A percentile compares a stretch with the other conserved stretches of the same genome.
phyloP scores from a whole-genome alignment of 2,888 invertebrate genomes.

The Lasioglossum figueresi region DNA sequence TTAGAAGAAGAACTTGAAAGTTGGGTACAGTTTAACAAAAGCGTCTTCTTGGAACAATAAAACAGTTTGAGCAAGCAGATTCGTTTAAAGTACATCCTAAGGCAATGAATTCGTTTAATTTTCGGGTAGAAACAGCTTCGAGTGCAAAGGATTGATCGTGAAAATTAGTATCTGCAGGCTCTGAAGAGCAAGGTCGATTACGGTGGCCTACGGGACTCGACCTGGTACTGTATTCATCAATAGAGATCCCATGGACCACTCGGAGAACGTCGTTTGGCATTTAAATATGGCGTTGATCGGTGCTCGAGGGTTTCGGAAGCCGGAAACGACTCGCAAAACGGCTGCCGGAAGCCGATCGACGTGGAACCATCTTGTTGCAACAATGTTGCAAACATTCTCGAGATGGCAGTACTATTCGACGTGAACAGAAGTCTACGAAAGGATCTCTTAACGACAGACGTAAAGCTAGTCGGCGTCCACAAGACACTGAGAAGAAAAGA shows the following conservation, averaged over 20 bases:
- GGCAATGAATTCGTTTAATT: background rate
- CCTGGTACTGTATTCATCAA: slow-evolving; percentile 20
- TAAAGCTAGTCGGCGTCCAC: background rate
- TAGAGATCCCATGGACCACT: slow-evolving; percentile 30
- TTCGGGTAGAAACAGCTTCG: background rate
- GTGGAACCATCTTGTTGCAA: background rate
- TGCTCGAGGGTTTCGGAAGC: slow-evolving; percentile 47
- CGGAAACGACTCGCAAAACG: slow-evolving; percentile 11
- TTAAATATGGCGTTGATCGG: slow-evolving; percentile 73
- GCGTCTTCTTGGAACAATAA: background rate
- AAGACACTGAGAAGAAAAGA: slow-evolving; percentile 2
- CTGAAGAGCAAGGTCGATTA: slow-evolving; percentile 40
- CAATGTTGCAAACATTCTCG: slow-evolving; percentile 16
- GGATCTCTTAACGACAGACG: slow-evolving; percentile 17
- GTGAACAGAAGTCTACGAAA: slow-evolving; percentile 28
- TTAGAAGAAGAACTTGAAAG: background rate
- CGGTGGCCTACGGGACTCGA: slow-evolving; percentile 37
- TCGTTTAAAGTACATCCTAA: background rate
- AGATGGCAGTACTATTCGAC: slow-evolving; percentile 38
- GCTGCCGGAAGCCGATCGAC: slow-evolving; percentile 8
- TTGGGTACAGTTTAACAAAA: background rate
- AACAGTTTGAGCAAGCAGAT: background rate
- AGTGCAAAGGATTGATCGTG: background rate
- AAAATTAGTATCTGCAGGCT: background rate
- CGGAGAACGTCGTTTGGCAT: slow-evolving; percentile 73